Base-by-base conservation (phyloP, 2,888 invertebrate species). In the Hipparchia semele region DNA sequence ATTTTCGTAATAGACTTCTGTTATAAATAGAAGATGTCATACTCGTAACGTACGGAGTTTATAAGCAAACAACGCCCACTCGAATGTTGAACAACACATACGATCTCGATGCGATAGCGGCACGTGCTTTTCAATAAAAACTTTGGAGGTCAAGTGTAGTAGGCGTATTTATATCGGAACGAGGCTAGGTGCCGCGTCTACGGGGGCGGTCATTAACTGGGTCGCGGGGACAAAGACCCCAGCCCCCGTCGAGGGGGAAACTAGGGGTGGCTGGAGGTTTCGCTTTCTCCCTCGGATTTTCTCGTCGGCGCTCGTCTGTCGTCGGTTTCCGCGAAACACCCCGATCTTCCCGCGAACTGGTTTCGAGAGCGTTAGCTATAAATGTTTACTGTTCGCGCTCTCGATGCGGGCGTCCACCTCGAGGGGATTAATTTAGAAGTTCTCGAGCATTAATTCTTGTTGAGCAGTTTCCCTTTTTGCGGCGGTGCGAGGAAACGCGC, bases 111-210 rank as follows among this genome's bases (percentile, higher is more conserved):
- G 84, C 86, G 85, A 84, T 84, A 84, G 59, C 68, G 68, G 89
- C 91, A 91, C 92, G 91, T 92, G 92, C 86, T 91, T 91, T 91
- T 88, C 90, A 92, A 93, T 92, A 93, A 93, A 93, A 94, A 92
- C 90, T 92, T 93, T 93, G 88, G 92, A 93, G 93, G 93, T 94
- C 93, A 94, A 94, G 93, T 93, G 93, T 93, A 93, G 92, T 92
- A 91, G 92, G 92, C 90, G 92, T 92, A 92, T 93, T 92, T 94
- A 93, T 94, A 92, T 91, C 91, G 87, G 82, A 87, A 87, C 91
- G 90, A 90, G 92, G 90, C 90, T 91, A 89, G 88, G 85, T 83
- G 88, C 88, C 87, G 88, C 87, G 90, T 88, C 90, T 90, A 86
- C 88, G 88, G 89, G 85, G 92, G 90, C 90, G 92, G 92, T 92